Evolutionary conservation across 2,113 vertebrate species (phyloP).

Genomic region (Cololabis saira): DNA sequence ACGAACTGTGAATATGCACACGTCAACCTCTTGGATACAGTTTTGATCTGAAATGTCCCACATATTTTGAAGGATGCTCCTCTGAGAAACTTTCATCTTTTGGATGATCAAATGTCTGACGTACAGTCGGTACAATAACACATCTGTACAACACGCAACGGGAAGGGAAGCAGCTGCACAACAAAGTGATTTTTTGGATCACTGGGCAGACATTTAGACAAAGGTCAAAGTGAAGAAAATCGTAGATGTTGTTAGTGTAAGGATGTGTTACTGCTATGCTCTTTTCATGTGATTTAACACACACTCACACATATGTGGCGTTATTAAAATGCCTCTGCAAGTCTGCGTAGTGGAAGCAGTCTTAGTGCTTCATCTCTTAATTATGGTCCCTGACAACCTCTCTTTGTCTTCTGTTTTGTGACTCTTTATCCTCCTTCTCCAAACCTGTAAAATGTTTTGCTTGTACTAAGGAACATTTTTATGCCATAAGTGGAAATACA

Average conservation of each 20-base stretch:
- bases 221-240: constrained; percentile 23
- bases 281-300: too few species aligned
- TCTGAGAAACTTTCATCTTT: background rate
- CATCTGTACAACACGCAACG: constrained; percentile 10
- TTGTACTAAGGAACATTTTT: too few species aligned
- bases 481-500: too few species aligned
- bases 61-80: background rate
- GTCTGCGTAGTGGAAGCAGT: too few species aligned
- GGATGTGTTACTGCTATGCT: background rate
- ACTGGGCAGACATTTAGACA: background rate
- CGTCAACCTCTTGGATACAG: background rate
- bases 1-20: constrained; percentile 37
- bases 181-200: background rate
- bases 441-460: too few species aligned
- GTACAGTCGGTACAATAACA: constrained; percentile 22
- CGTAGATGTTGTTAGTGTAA: background rate
- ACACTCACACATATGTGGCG: too few species aligned
- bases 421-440: too few species aligned
- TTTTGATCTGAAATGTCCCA: too few species aligned
- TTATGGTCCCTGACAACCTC: too few species aligned
- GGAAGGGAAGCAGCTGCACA: background rate
- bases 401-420: too few species aligned
- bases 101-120: constrained; percentile 12
- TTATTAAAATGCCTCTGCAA: too few species aligned
- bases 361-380: too few species aligned